Evolutionary conservation across 2,888 invertebrate genomes (phyloP), one percentile per base, ranked within the genome.

Genomic region (Apoderus coryli): DNA sequence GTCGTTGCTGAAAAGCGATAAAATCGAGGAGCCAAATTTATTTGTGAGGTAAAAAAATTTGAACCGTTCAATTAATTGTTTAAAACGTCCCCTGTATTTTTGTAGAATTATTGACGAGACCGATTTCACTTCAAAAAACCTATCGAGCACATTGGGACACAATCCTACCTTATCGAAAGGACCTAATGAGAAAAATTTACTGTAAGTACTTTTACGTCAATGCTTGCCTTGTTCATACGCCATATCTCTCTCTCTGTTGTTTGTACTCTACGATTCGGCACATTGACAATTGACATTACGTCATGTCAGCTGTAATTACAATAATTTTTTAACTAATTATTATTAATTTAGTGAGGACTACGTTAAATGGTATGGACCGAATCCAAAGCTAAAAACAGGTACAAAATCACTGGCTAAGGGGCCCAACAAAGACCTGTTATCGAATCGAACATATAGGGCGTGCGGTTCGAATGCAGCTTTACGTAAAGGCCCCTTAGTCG

Each of bases 301-400:
- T n/a, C n/a, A n/a, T n/a, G n/a, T n/a, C n/a, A n/a, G n/a, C n/a
- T n/a, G n/a, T n/a, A n/a, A n/a, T n/a, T n/a, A n/a, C n/a, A n/a
- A n/a, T n/a, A n/a, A n/a, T n/a, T n/a, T n/a, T n/a, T n/a, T n/a
- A n/a, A n/a, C n/a, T n/a, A n/a, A n/a, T n/a, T n/a, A 10, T 10
- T 22, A 24, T 13, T 24, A 14, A 25, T 3, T 4, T 27, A 85
- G 84, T 34, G 72, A 73, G 38, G 82, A 85, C 49, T 86, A 86
- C 50, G 67, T 82, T 27, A 73, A 81, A 3, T 85, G 85, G 84
- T 76, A 76, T 41, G 85, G 85, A 1, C 76, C 82, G 0, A 76
- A 84, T 55, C 70, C 73, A 0, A 66, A 65, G 27, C 56, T 75
- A 10, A 57, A 66, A 4, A 55, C 56, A 14, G 71, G 69, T 1